phyloP scores from a whole-genome alignment of 2,797 vertebrate genomes.

The Melanotaenia pygmaea region DNA sequence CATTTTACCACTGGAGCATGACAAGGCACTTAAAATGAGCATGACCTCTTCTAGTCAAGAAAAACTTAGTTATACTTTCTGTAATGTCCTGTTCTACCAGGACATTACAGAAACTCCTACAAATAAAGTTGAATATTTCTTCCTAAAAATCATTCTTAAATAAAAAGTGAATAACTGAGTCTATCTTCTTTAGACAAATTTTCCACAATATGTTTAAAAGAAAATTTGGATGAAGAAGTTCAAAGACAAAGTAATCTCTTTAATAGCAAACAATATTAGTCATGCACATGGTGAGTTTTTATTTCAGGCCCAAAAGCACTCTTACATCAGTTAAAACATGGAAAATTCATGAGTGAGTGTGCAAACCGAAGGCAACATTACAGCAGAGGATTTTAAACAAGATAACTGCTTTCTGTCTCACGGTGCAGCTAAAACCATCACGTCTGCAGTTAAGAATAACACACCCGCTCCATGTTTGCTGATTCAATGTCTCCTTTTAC shows the following conservation, averaged over 20 bases:
- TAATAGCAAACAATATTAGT: conserved; percentile 71
- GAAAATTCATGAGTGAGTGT: conserved; percentile 68
- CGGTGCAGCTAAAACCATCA: conserved; percentile 52
- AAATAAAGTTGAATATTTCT: not conserved
- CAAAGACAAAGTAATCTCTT: conserved; percentile 64
- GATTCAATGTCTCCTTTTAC: too few relatives aligned
- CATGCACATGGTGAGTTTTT: conserved; percentile 65
- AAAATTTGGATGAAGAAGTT: conserved; percentile 48
- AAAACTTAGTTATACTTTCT: too few relatives aligned
- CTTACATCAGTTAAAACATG: conserved; percentile 74
- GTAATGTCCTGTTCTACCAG: not conserved
- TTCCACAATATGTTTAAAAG: conserved; percentile 28
- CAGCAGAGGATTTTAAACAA: conserved; percentile 59
- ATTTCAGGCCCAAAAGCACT: conserved; percentile 76
- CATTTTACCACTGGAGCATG: too few relatives aligned
- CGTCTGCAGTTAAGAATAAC: conserved; percentile 35
- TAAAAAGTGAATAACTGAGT: not conserved
- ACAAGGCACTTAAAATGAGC: too few relatives aligned
- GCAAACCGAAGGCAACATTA: conserved; percentile 61
- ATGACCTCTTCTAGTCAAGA: too few relatives aligned
- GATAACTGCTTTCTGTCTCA: conserved; percentile 64
- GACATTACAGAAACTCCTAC: not conserved
- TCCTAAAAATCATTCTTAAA: not conserved
- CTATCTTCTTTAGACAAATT: conserved; percentile 7
- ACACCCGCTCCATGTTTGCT: too few relatives aligned